A percentile compares a stretch with the other conserved stretches of the same genome.
These are phyloP conservation scores for Fulica atra DNA, from an alignment of 2,113 vertebrate genomes.

Conservation along the genomic window DNA sequence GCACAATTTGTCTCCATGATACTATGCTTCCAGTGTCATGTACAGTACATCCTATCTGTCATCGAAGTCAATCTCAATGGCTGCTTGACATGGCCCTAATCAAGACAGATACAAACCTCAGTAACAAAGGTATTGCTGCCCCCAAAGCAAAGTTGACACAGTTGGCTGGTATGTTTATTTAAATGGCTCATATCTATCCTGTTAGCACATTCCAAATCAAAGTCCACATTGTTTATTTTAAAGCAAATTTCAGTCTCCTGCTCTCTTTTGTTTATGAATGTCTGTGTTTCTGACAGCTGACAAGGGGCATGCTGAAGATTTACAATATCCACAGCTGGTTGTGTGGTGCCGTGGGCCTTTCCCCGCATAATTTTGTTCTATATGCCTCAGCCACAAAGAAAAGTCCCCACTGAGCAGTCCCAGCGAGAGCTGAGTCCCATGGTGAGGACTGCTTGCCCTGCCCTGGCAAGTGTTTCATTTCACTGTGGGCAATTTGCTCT, in stretches of 20 bases:
- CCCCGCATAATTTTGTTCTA: neutral
- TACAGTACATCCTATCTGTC: neutral
- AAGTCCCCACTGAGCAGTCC: constrained; percentile 13
- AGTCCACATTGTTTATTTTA: constrained; percentile 42
- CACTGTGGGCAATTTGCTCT: neutral
- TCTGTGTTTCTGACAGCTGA: constrained; percentile 61
- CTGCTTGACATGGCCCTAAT: constrained; percentile 25
- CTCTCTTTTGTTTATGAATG: constrained; percentile 52
- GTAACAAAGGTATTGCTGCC: constrained; percentile 3
- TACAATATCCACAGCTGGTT: constrained; percentile 13
- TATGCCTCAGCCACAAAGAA: constrained; percentile 39
- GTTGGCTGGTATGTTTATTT: constrained; percentile 22
- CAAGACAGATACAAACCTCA: constrained; percentile 31
- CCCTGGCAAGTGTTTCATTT: constrained; percentile 22
- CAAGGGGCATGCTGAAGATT: constrained; percentile 51
- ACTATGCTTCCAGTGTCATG: neutral
- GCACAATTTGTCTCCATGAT: constrained; percentile 28
- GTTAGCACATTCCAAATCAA: constrained; percentile 44
- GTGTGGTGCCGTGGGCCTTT: neutral
- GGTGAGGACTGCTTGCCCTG: neutral
- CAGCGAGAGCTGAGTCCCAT: neutral
- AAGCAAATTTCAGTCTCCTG: constrained; percentile 30
- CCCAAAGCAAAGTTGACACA: constrained; percentile 16
- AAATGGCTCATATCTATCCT: constrained; percentile 41
- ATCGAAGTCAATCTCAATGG: neutral